Percentiles rank a stretch among this genome's conserved stretches.
These are phyloP conservation scores for Keiferia lycopersicella DNA, from an alignment of 2,888 invertebrate species.

Conservation along the genomic window DNA sequence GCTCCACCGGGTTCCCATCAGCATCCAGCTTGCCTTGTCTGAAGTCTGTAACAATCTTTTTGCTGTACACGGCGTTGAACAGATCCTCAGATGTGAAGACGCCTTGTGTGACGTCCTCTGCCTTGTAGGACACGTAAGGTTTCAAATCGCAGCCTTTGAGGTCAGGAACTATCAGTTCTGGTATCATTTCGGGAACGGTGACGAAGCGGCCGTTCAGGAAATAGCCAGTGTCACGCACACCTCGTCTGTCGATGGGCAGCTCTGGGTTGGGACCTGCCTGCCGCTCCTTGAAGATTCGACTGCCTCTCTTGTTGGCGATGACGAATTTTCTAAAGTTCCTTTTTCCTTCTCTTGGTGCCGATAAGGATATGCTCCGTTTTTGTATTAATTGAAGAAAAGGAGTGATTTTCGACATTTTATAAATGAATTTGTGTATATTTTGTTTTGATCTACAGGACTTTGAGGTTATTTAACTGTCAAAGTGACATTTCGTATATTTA, in stretches of 20 bases:
- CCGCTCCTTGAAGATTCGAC: constrained; percentile 82
- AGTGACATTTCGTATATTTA: not conserved
- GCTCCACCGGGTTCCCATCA: constrained; percentile 85
- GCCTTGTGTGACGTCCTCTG: constrained; percentile 87
- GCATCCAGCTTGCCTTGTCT: constrained; percentile 85
- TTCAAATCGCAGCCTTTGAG: constrained; percentile 91
- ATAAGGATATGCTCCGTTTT: constrained; percentile 62
- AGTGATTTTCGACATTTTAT: constrained; percentile 62
- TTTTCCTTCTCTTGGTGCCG: constrained; percentile 82
- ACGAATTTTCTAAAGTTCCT: constrained; percentile 92
- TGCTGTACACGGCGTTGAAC: constrained; percentile 89
- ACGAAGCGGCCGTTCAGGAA: constrained; percentile 79
- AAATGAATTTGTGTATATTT: not conserved
- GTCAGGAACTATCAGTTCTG: constrained; percentile 96
- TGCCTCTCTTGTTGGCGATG: constrained; percentile 88
- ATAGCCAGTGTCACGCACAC: constrained; percentile 85
- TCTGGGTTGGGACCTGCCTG: constrained; percentile 83
- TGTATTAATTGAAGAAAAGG: constrained; percentile 57
- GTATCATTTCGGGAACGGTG: constrained; percentile 92
- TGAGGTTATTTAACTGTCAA: constrained; percentile 19
- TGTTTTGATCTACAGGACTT: constrained; percentile 12
- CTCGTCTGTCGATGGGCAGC: constrained; percentile 86
- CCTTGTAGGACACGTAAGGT: constrained; percentile 96
- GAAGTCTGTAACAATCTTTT: constrained; percentile 89
- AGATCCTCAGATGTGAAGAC: constrained; percentile 92